phyloP scores from a whole-genome alignment of 2,888 invertebrate species.

The Galerucella calmariensis region DNA sequence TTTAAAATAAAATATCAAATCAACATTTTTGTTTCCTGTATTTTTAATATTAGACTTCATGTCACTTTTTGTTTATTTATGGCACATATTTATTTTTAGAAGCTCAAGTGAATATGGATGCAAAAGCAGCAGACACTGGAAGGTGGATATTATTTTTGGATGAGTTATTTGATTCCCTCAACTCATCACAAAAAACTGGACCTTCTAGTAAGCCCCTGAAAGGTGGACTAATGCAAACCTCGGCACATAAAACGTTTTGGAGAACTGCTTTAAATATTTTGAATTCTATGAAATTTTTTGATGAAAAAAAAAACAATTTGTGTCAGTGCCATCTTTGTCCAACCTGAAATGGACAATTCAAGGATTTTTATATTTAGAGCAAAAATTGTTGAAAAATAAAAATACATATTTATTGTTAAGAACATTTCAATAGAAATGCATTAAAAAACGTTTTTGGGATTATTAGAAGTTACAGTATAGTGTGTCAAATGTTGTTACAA shows the following conservation, averaged over 20 bases:
- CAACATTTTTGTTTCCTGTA: too few species aligned
- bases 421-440: slow-evolving; percentile 17
- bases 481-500: too few species aligned
- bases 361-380: slow-evolving; percentile 18
- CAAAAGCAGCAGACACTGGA: background rate
- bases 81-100: too few species aligned
- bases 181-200: slow-evolving; percentile 15
- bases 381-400: slow-evolving; percentile 7
- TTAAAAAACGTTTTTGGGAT: slow-evolving; percentile 14
- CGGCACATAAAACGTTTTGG: slow-evolving; percentile 21
- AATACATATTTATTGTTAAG: slow-evolving; percentile 17
- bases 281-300: slow-evolving; percentile 10
- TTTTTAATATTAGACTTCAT: too few species aligned
- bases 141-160: slow-evolving; percentile 9
- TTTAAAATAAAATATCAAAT: too few species aligned
- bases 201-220: slow-evolving; percentile 20
- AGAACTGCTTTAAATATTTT: slow-evolving; percentile 11
- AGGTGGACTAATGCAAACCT: slow-evolving; percentile 17
- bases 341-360: slow-evolving; percentile 15
- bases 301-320: slow-evolving; percentile 4
- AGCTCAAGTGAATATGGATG: too few species aligned
- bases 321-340: slow-evolving; percentile 12
- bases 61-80: too few species aligned
- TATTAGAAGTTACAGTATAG: too few species aligned
- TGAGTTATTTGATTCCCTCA: slow-evolving; percentile 27